Evolutionary conservation across 2,797 vertebrate species (phyloP).

Genomic region (Neosilurus hyrtlii): DNA sequence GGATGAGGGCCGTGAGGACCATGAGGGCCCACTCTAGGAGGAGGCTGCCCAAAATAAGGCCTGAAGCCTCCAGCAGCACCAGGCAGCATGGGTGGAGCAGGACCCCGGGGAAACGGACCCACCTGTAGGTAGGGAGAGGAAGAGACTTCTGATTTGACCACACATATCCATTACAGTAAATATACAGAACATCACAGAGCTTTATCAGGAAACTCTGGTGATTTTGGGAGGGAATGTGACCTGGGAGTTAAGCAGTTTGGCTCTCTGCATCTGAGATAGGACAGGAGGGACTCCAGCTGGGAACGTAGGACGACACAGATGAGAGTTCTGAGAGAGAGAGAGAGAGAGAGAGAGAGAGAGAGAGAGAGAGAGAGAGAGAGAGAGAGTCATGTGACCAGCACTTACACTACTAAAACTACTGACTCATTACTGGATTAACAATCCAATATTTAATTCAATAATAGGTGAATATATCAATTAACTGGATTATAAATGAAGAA

Average conservation of each 20-base stretch:
- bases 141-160: constrained; percentile 33
- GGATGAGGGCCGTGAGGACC: constrained; percentile 68
- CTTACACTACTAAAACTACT: too few species aligned
- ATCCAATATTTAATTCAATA: too few species aligned
- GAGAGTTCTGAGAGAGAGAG: constrained; percentile 76
- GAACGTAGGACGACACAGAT: constrained; percentile 80
- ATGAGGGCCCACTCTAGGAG: constrained; percentile 71
- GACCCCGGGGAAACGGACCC: constrained; percentile 76
- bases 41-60: constrained; percentile 84
- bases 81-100: constrained; percentile 78
- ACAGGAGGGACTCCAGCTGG: constrained; percentile 82
- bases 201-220: not conserved
- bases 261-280: constrained; percentile 89
- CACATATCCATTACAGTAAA: not conserved
- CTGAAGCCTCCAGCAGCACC: constrained; percentile 79
- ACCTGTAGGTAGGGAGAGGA: constrained; percentile 70
- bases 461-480: too few species aligned
- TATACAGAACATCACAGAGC: not conserved
- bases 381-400: too few species aligned
- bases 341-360: not conserved
- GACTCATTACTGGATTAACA: too few species aligned
- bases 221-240: constrained; percentile 44
- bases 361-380: not conserved
- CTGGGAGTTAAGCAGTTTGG: constrained; percentile 85
- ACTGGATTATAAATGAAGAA: too few species aligned